Percentiles rank a stretch among this genome's conserved stretches.
Conservation (phyloP, 2,888 invertebrate genomes). For the Exephanes ischioxanthus region DNA sequence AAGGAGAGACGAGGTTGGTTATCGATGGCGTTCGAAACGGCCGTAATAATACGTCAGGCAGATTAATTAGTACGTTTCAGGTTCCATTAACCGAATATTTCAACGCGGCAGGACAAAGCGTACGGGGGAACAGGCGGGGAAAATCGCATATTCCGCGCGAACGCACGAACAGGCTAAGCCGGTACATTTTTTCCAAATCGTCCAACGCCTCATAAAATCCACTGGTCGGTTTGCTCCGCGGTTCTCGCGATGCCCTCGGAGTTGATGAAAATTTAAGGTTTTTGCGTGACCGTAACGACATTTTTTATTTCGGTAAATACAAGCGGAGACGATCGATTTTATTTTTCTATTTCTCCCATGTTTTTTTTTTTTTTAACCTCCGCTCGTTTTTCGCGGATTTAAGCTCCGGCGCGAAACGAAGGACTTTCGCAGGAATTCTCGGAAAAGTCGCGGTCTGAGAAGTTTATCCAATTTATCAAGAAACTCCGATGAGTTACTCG, state of each 20-base stretch:
- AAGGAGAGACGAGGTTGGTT: conserved; percentile 9
- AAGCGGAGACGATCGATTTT: too few relatives aligned
- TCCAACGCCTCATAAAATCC: not conserved
- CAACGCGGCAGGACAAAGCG: conserved; percentile 10
- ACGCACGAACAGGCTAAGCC: not conserved
- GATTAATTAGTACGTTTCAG: conserved; percentile 48
- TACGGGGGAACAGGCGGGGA: not conserved
- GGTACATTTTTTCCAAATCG: not conserved
- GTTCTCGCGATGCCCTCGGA: too few relatives aligned
- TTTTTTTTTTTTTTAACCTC: not conserved
- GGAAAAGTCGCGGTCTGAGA: conserved; percentile 36
- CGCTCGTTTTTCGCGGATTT: not conserved
- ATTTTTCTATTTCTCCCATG: not conserved
- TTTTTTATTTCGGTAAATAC: not conserved
- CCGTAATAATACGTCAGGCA: conserved; percentile 45
- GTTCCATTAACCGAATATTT: conserved; percentile 42
- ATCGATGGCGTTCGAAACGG: conserved; percentile 43
- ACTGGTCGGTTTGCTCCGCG: too few relatives aligned
- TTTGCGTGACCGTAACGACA: not conserved
- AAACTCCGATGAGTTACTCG: conserved; percentile 63
- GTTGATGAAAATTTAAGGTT: not conserved
- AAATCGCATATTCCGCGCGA: not conserved
- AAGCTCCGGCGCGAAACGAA: conserved; percentile 17
- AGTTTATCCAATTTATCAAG: conserved; percentile 64
- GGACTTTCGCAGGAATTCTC: conserved; percentile 46